These are phyloP conservation scores for Hippocampus abdominalis DNA, from an alignment of 2,113 vertebrate species.

Conservation along the genomic window DNA sequence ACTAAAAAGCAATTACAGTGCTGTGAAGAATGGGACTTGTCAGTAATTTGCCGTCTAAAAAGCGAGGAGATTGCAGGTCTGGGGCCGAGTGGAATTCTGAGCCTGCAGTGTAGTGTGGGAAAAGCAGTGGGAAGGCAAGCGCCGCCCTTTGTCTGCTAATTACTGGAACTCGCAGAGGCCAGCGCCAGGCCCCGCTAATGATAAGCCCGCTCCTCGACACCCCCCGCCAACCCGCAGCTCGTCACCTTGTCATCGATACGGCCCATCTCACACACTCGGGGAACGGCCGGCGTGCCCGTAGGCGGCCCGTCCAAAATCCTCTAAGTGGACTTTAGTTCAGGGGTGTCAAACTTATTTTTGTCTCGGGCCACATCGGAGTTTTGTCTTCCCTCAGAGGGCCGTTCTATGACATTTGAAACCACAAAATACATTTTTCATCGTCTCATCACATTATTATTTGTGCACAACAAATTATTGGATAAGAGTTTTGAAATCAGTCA, in stretches of 20 bases:
- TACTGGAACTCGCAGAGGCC: constrained; percentile 69
- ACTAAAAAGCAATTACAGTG: constrained; percentile 77
- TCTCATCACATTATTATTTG: too few species aligned
- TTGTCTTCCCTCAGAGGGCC: too few species aligned
- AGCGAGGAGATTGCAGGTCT: constrained; percentile 76
- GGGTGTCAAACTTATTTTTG: too few species aligned
- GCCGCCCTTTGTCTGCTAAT: constrained; percentile 70
- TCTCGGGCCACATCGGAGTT: too few species aligned
- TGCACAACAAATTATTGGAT: too few species aligned
- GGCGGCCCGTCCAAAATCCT: too few species aligned
- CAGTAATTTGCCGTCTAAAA: constrained; percentile 78
- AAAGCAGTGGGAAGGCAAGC: constrained; percentile 67
- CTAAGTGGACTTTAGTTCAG: too few species aligned
- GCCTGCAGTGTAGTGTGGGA: constrained; percentile 77
- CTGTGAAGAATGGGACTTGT: constrained; percentile 74
- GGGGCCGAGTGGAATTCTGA: constrained; percentile 75
- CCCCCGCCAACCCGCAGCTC: constrained; percentile 47
- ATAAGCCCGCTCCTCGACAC: constrained; percentile 68
- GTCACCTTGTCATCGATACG: constrained; percentile 70
- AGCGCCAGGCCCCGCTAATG: constrained; percentile 71
- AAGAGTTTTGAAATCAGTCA: too few species aligned
- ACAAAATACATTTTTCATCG: too few species aligned
- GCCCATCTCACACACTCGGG: constrained; percentile 41
- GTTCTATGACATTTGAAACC: too few species aligned
- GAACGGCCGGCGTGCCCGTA: constrained; percentile 17